A percentile compares a stretch with the other conserved stretches of the same genome.
Conservation (phyloP, 2,888 invertebrate species). For the Hoplodrina ambigua region DNA sequence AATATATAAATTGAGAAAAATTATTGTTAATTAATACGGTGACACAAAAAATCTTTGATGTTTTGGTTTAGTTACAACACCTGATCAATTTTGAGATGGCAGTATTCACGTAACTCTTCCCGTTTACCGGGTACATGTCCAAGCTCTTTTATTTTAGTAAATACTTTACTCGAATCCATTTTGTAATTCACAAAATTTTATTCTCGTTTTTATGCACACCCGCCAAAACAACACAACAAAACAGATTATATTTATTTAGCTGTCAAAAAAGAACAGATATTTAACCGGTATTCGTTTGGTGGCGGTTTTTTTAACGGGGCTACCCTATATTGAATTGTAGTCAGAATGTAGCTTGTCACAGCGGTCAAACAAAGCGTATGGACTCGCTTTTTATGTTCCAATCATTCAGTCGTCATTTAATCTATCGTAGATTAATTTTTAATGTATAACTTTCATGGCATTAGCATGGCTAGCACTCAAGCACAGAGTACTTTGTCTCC, state of each 20-base stretch:
- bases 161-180: slow-evolving; percentile 74
- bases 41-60: not conserved
- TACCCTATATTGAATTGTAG: too few relatives aligned
- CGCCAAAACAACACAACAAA: slow-evolving; percentile 44
- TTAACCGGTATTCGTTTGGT: too few relatives aligned
- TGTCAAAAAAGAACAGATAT: slow-evolving; percentile 16
- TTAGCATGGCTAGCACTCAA: too few relatives aligned
- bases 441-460: too few relatives aligned
- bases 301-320: too few relatives aligned
- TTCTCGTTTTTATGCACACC: slow-evolving; percentile 32
- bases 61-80: slow-evolving; percentile 59
- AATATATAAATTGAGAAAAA: slow-evolving; percentile 45
- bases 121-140: slow-evolving; percentile 77
- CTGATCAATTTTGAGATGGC: slow-evolving; percentile 75
- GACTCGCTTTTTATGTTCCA: too few relatives aligned
- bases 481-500: too few relatives aligned
- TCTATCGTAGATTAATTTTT: too few relatives aligned
- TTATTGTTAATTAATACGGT: not conserved
- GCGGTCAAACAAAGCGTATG: too few relatives aligned
- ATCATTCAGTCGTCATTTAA: too few relatives aligned
- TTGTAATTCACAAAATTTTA: not conserved
- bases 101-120: slow-evolving; percentile 78
- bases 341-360: too few relatives aligned
- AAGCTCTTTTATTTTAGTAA: slow-evolving; percentile 76
- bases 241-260: slow-evolving; percentile 12